phyloP scores from a whole-genome alignment of 2,888 invertebrate genomes.

The Dicycla oo region DNA sequence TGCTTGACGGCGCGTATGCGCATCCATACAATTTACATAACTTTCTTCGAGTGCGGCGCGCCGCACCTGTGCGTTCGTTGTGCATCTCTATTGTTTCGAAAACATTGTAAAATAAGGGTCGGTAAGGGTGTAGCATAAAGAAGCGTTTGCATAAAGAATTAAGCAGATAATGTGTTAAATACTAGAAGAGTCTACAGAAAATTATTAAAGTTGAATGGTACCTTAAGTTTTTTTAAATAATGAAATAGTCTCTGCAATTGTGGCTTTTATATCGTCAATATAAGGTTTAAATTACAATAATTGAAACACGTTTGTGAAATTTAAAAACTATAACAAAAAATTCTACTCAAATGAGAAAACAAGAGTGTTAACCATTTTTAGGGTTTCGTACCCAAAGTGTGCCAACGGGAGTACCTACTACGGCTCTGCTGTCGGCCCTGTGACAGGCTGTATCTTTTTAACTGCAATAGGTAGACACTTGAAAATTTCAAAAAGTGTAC shows the following conservation, averaged over 20 bases:
- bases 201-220: background rate
- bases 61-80: no score
- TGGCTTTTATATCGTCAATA: background rate
- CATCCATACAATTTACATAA: no score
- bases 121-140: no score
- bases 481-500: background rate
- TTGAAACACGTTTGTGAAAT: background rate
- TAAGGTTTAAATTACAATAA: background rate
- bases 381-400: background rate
- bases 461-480: background rate
- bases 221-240: background rate
- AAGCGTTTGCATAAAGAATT: no score
- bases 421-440: background rate
- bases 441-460: background rate
- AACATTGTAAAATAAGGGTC: no score
- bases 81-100: no score
- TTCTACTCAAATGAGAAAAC: background rate
- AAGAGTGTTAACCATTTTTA: background rate
- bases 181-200: background rate
- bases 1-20: no score
- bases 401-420: background rate
- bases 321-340: background rate
- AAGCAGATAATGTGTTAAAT: no score
- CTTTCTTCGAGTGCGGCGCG: no score
- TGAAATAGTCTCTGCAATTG: background rate